Base-by-base conservation (phyloP, 2,888 invertebrate species). In the Acanthosoma haemorrhoidale region DNA sequence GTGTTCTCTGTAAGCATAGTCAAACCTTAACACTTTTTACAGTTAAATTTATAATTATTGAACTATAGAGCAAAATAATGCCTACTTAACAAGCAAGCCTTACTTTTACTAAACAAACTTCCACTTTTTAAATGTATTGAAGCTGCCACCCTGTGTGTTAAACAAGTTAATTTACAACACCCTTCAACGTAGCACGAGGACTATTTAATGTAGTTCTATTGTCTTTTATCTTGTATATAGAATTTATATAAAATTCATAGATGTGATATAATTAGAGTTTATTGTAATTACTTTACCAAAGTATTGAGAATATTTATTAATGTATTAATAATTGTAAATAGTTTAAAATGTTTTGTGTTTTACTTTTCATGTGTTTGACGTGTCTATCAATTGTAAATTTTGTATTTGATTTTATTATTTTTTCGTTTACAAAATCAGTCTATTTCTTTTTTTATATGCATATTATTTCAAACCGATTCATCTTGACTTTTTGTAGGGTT, bases 241-340 rank as follows among this genome's bases (percentile, higher is more conserved):
- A 41, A 64, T 39, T 64, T 39, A 36, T 29, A 51, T n/a, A n/a
- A n/a, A 51, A 51, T 51, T 41, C 25, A 25, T 64, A 64, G 64
- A 64, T 64, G 64, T 64, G 64, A 64, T 64, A 64, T 21, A 64
- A 41, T 51, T 51, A 64, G 41, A 64, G 15, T 64, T 64, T 64
- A 41, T 64, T 64, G 41, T 64, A 38, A 39, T 64, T 64, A 64
- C 25, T 64, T 64, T 64, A 64, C 64, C 64, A 64, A 64, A 64
- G 64, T 64, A 39, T 39, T 29, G 39, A 64, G 41, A 64, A 29
- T 64, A 64, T 64, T 64, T 64, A 64, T 64, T 64, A 31, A 21
- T 64, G 21, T 25, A 25, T 64, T 64, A 29, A n/a, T n/a, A n/a
- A 64, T 38, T 64, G 64, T 64, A 64, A 41, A 64, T 64, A 64